These are phyloP conservation scores for Carapus acus DNA, from an alignment of 2,797 vertebrate species.

Conservation along the genomic window DNA sequence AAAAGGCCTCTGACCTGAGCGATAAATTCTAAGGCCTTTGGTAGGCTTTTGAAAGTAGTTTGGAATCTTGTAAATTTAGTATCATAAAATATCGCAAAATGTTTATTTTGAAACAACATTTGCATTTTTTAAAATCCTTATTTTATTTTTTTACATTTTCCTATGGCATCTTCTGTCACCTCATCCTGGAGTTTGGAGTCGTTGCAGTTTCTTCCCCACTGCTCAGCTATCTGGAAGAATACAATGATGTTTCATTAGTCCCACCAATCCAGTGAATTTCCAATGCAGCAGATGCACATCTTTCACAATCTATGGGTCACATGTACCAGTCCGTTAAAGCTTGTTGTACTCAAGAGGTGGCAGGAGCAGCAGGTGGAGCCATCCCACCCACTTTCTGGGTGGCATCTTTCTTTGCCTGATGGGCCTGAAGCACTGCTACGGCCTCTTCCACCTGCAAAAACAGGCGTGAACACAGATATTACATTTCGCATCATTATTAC, in stretches of 20 bases:
- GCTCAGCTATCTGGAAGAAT: conserved; percentile 45
- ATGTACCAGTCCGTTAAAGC: conserved; percentile 12
- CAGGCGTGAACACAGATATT: not conserved
- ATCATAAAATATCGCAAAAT: conserved; percentile 55
- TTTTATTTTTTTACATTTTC: conserved; percentile 50
- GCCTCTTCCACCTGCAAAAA: conserved; percentile 88
- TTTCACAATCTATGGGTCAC: not conserved
- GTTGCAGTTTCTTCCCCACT: conserved; percentile 31
- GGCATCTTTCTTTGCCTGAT: conserved; percentile 98
- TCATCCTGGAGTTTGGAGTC: conserved; percentile 35
- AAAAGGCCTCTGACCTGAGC: conserved; percentile 56
- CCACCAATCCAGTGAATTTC: not conserved
- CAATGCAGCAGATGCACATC: not conserved
- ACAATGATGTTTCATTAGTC: conserved; percentile 24
- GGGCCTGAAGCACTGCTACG: conserved; percentile 93
- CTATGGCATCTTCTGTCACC: conserved; percentile 41
- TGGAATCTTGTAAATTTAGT: conserved; percentile 62
- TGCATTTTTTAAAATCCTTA: conserved; percentile 32
- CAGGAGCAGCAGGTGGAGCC: conserved; percentile 55
- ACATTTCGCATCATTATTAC: too few relatives aligned
- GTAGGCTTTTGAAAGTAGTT: conserved; percentile 59
- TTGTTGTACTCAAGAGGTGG: conserved; percentile 65
- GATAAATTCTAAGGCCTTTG: conserved; percentile 51
- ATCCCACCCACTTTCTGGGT: conserved; percentile 89
- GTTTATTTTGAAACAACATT: conserved; percentile 55